Evolutionary conservation across 1,140 invertebrate genomes (phyloP).

Genomic region (Achroia grisella): DNA sequence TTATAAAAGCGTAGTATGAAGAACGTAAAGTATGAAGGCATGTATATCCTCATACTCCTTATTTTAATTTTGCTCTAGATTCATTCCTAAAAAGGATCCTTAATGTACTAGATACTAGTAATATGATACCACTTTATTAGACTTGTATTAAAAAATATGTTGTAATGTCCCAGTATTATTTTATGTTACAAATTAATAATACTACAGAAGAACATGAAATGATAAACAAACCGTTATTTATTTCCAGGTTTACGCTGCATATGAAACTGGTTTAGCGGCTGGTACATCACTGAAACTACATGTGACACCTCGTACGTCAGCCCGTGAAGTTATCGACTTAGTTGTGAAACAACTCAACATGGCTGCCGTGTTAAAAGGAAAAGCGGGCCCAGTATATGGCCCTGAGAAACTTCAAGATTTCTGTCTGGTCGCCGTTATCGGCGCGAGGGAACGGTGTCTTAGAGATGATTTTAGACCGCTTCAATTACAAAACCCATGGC

Average conservation of each 20-base stretch:
- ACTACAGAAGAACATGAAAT: too few relatives aligned
- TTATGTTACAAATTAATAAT: too few relatives aligned
- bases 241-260: constrained; percentile 92
- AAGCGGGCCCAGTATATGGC: constrained; percentile 88
- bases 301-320: constrained; percentile 91
- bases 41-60: too few relatives aligned
- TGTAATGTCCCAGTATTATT: too few relatives aligned
- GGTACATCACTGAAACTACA: constrained; percentile 95
- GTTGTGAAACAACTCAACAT: constrained; percentile 96
- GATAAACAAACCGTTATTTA: not conserved
- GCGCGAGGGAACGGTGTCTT: constrained; percentile 91
- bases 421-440: constrained; percentile 95
- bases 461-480: constrained; percentile 94
- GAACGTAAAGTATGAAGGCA: too few relatives aligned
- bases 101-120: too few relatives aligned
- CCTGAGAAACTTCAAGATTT: constrained; percentile 88
- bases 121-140: too few relatives aligned
- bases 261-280: constrained; percentile 92
- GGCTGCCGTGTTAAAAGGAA: constrained; percentile 90
- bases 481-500: constrained; percentile 95
- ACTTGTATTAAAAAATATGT: too few relatives aligned
- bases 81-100: too few relatives aligned
- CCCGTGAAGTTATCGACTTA: constrained; percentile 93
- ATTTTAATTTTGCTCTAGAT: too few relatives aligned
- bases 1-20: too few relatives aligned